Base-by-base conservation (phyloP, 2,113 vertebrate species). In the Nothocercus julius region DNA sequence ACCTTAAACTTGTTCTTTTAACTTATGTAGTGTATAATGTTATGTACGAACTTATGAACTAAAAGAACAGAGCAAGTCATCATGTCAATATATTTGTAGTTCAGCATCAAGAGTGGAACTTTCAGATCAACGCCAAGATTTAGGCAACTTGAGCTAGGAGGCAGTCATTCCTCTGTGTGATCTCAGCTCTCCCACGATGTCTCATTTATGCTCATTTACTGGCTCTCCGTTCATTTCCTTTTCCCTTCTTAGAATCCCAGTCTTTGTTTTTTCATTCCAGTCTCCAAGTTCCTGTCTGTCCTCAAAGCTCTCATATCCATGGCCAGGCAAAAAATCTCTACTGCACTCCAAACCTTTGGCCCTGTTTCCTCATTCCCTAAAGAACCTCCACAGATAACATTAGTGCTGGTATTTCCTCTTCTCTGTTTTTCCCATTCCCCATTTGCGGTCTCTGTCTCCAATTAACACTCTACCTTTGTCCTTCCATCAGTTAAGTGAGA, bases 71-170 rank as follows among this genome's bases (percentile, higher is more conserved):
- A 34, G 20, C 22, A 36, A 21, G 59, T 36, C n/a, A 34, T 24
- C 32, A 36, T 62, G 22, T 36, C 22, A 36, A 24, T 15, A 24
- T 36, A 36, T 22, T 22, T 34, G 13, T 62, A 24, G 34, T 62
- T 36, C 54, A 62, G 21, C n/a, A 62, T 14, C 6, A 42, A 69
- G 54, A 53, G 14, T 47, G 42, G 34, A 68, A 4, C 1, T 86
- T 93, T 45, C 32, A 74, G 51, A 69, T 40, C n/a, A 47, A n/a
- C 30, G 47, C 3, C 5, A 27, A 75, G 18, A 40, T 14, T 53
- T 14, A 62, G 20, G 5, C 20, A 2, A 1, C 22, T 42, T 66
- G 25, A 90, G 25, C 38, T 85, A 47, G 1, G 0, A 36, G 22
- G 2, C 44, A 64, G 36, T 44, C 36, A 73, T 85, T 77, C 15